These are phyloP conservation scores for Drosophila tanythrix DNA, from an alignment of 2,888 invertebrate species.

Conservation along the genomic window DNA sequence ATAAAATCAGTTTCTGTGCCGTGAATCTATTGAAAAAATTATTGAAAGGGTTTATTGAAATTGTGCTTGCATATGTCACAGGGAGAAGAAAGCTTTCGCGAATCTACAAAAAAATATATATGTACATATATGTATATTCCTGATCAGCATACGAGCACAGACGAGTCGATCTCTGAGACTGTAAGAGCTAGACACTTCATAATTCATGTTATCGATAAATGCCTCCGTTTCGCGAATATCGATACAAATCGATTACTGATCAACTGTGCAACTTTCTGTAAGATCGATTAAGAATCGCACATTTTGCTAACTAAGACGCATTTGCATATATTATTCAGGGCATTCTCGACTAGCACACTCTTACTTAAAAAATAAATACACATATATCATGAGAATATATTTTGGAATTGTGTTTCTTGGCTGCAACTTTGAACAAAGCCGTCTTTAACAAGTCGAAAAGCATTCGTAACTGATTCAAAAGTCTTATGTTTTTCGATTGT, in stretches of 20 bases:
- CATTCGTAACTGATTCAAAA: slow-evolving; percentile 1
- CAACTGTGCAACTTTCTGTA: neutral
- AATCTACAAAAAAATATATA: neutral
- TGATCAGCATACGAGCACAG: neutral
- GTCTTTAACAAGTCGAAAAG: neutral
- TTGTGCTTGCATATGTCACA: neutral
- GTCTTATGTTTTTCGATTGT: neutral
- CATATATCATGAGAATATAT: neutral
- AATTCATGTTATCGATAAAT: neutral
- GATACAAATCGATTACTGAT: neutral
- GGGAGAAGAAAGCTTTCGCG: too few relatives aligned
- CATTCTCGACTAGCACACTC: neutral
- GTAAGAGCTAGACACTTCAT: too few relatives aligned
- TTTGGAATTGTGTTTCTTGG: neutral
- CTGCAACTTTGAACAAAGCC: neutral
- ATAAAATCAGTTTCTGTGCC: neutral
- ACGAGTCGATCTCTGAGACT: neutral
- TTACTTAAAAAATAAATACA: neutral
- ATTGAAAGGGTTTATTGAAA: neutral
- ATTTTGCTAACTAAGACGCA: neutral
- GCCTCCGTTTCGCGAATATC: neutral
- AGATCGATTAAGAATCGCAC: neutral
- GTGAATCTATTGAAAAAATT: neutral
- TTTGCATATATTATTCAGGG: neutral
- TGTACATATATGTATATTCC: neutral